Evolutionary conservation across 2,888 invertebrate genomes (phyloP).

Genomic region (Cloeon dipterum): DNA sequence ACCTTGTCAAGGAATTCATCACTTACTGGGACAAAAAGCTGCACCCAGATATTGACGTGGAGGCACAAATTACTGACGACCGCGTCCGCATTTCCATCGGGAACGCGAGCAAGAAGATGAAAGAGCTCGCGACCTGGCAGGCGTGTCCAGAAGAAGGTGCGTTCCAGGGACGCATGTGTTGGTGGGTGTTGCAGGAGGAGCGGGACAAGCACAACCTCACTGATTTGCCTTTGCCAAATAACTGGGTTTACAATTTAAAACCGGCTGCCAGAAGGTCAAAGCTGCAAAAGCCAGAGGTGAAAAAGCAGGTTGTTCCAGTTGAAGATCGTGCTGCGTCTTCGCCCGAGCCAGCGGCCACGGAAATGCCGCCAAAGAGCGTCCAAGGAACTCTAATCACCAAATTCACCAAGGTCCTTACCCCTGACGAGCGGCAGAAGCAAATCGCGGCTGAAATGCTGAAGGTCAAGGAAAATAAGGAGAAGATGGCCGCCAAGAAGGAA

Average conservation of each 20-base stretch:
- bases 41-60: conserved; percentile 10
- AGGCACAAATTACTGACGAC: conserved; percentile 11
- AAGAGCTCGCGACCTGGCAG: conserved; percentile 33
- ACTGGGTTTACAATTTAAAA: conserved; percentile 24
- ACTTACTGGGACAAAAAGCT: conserved; percentile 26
- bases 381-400: conserved; percentile 13
- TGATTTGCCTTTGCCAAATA: conserved; percentile 26
- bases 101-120: conserved; percentile 23
- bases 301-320: not conserved
- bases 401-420: conserved; percentile 15
- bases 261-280: not conserved
- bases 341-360: not conserved
- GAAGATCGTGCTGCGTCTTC: not conserved
- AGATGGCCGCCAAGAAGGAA: not conserved
- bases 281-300: not conserved
- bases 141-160: conserved; percentile 27
- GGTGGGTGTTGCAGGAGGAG: conserved; percentile 34
- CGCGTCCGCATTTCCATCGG: conserved; percentile 7
- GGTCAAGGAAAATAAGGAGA: not conserved
- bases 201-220: conserved; percentile 26
- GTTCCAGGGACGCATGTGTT: conserved; percentile 31
- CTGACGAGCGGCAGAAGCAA: conserved; percentile 13
- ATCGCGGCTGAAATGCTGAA: conserved; percentile 5
- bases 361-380: not conserved
- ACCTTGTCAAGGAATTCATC: conserved; percentile 36